Conservation (phyloP, 2,797 vertebrate genomes). For the Thripadectes ignobilis region DNA sequence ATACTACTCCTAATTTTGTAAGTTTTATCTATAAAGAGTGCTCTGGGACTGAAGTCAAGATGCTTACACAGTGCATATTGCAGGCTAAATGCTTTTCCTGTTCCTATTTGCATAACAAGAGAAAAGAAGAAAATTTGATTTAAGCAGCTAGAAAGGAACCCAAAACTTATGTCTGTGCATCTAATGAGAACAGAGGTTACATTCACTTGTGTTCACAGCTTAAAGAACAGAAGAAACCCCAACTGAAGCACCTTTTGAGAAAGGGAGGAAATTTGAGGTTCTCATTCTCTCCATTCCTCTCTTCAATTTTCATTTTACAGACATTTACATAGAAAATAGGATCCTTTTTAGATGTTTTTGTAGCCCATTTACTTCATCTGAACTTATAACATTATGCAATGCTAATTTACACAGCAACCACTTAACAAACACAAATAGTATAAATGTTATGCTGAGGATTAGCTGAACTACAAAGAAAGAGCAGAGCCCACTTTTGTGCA, state of each 20-base stretch:
- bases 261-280: neutral
- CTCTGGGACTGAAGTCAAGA: neutral
- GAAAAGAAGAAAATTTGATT: neutral
- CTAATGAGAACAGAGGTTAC: neutral
- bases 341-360: neutral
- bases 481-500: neutral
- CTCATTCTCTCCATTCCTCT: neutral
- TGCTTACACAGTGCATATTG: neutral
- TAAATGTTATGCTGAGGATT: neutral
- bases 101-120: neutral
- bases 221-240: neutral
- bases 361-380: neutral
- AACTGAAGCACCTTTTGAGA: neutral
- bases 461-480: neutral
- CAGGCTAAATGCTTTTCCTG: neutral
- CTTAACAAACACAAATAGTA: neutral
- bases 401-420: neutral
- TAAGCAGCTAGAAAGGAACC: neutral
- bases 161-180: neutral
- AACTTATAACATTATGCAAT: neutral
- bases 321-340: neutral
- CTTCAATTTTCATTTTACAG: neutral
- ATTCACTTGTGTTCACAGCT: neutral
- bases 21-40: neutral
- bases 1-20: neutral